Conservation (phyloP, 1,140 invertebrate genomes). For the Neodiprion pinetum region DNA sequence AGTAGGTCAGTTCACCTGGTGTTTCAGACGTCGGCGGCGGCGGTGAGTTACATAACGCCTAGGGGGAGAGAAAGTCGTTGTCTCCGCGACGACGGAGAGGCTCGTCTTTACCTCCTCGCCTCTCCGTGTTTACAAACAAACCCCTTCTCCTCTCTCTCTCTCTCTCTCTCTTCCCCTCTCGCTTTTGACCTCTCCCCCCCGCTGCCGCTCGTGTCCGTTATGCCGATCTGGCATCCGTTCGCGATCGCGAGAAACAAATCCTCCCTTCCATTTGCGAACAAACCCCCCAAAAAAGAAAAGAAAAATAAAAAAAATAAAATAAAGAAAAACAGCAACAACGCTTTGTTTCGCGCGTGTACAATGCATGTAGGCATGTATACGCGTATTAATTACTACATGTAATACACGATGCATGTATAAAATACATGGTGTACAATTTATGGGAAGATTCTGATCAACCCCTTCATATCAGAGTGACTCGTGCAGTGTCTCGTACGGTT, state of each 20-base stretch:
- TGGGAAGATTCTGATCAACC: too few relatives aligned
- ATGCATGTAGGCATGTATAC: too few relatives aligned
- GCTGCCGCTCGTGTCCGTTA: neutral
- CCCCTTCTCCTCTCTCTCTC: neutral
- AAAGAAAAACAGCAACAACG: neutral
- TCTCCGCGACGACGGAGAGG: conserved; percentile 6
- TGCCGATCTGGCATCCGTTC: neutral
- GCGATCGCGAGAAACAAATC: neutral
- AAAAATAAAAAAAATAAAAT: neutral
- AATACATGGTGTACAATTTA: too few relatives aligned
- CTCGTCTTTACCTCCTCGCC: conserved; percentile 18
- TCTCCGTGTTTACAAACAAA: conserved; percentile 8
- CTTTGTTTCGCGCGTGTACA: neutral
- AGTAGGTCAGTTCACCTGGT: conserved; percentile 48
- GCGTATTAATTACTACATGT: too few relatives aligned
- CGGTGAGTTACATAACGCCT: conserved; percentile 34
- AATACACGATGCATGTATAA: too few relatives aligned
- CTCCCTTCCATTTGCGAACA: neutral
- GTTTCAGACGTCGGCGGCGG: conserved; percentile 34
- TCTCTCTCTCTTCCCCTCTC: conserved; percentile 15
- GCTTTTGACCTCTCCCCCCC: conserved; percentile 12
- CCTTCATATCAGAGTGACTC: too few relatives aligned
- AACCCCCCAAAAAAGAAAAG: neutral
- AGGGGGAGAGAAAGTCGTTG: conserved; percentile 40
- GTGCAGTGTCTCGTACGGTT: too few relatives aligned